These are phyloP conservation scores for Dolichoris vasculosae DNA, from an alignment of 1,140 invertebrate species.

Conservation along the genomic window DNA sequence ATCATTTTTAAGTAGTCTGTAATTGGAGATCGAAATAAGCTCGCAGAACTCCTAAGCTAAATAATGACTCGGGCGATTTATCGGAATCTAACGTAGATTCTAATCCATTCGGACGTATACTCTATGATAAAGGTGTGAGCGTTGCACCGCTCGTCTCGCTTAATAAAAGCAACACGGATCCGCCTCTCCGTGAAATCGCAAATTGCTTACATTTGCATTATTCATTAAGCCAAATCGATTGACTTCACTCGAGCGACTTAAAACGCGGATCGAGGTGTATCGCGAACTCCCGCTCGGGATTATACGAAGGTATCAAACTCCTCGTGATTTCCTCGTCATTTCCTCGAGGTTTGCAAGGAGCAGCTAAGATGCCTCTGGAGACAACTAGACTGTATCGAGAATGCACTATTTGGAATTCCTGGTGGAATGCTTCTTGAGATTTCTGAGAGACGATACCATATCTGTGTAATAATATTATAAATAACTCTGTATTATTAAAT, in stretches of 20 bases:
- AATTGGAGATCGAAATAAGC: neutral
- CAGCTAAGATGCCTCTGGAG: neutral
- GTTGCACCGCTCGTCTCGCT: neutral
- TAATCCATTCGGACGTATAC: neutral
- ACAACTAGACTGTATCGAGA: neutral
- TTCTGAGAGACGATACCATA: neutral
- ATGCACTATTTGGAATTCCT: neutral
- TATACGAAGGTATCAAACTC: constrained; percentile 30
- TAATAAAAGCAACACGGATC: constrained; percentile 35
- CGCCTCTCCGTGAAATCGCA: constrained; percentile 12
- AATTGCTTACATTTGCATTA: constrained; percentile 51
- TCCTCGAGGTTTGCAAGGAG: neutral
- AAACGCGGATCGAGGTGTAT: neutral
- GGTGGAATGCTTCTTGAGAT: neutral
- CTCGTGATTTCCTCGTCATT: constrained; percentile 6
- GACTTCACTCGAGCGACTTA: neutral
- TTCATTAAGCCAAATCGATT: constrained; percentile 50
- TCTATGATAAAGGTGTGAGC: neutral
- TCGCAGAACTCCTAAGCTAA: neutral
- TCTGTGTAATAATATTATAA: neutral
- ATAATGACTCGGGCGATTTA: constrained; percentile 1
- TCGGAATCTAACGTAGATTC: neutral
- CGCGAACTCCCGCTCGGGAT: neutral
- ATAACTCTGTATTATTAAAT: no score
- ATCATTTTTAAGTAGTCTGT: neutral